phyloP scores from a whole-genome alignment of 2,797 vertebrate species.

The Meda fulgida region DNA sequence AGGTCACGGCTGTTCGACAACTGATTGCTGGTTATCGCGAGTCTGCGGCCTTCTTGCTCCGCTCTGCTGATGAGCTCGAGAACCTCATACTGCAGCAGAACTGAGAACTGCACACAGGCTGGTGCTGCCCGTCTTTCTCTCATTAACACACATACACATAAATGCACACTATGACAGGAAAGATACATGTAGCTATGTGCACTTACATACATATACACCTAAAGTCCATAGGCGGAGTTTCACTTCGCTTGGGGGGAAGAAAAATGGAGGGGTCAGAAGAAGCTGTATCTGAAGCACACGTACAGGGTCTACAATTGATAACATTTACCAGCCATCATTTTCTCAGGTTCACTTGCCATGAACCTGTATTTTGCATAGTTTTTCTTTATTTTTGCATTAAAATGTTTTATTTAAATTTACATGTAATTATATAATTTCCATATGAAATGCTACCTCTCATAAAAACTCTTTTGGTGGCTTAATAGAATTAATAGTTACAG shows the following conservation, averaged over 20 bases:
- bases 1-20: conserved; percentile 96
- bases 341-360: conserved; percentile 7
- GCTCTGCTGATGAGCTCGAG: conserved; percentile 98
- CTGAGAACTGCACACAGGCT: conserved; percentile 75
- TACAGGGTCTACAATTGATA: neutral
- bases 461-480: neutral
- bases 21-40: conserved; percentile 98
- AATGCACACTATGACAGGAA: conserved; percentile 41
- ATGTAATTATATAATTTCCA: neutral
- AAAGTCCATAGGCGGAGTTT: conserved; percentile 34
- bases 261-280: neutral
- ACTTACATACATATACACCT: conserved; percentile 36
- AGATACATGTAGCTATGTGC: conserved; percentile 56
- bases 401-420: neutral
- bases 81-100: conserved; percentile 99
- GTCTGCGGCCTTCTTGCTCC: conserved; percentile 97
- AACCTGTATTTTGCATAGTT: conserved; percentile 1
- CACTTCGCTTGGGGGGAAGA: neutral
- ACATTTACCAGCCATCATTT: conserved; percentile 5
- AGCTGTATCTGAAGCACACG: neutral
- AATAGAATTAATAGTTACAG: neutral
- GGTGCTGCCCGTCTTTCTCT: conserved; percentile 52
- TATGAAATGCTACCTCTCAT: conserved; percentile 3
- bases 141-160: conserved; percentile 32
- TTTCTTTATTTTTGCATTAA: neutral